phyloP scores from a whole-genome alignment of 2,113 vertebrate species.

The Corydoras maculifer region DNA sequence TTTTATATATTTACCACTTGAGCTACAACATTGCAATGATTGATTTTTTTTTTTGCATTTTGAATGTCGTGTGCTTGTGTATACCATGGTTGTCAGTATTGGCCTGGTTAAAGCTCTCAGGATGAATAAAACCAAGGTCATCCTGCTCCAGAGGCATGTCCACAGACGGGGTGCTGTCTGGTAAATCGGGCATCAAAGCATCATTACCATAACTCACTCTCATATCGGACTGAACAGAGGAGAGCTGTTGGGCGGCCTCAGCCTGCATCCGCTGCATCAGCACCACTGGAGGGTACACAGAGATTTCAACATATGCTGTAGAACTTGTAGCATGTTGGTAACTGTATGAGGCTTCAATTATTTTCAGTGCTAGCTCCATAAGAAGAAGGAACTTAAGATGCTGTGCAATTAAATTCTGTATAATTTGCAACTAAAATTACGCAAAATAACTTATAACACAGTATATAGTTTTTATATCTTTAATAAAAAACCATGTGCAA shows the following conservation, averaged over 20 bases:
- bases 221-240: slow-evolving; percentile 85
- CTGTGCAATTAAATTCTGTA: too few relatives aligned
- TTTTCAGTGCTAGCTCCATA: too few relatives aligned
- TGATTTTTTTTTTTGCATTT: neutral
- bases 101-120: slow-evolving; percentile 87
- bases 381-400: too few relatives aligned
- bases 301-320: neutral
- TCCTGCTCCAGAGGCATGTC: slow-evolving; percentile 78
- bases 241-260: slow-evolving; percentile 86
- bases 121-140: slow-evolving; percentile 85
- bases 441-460: too few relatives aligned
- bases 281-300: slow-evolving; percentile 58
- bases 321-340: too few relatives aligned
- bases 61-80: slow-evolving; percentile 10
- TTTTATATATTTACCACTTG: too few relatives aligned
- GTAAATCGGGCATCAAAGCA: slow-evolving; percentile 88
- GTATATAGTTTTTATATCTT: too few relatives aligned
- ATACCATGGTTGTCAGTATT: slow-evolving; percentile 94
- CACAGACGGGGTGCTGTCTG: slow-evolving; percentile 81
- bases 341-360: too few relatives aligned
- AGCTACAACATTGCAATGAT: too few relatives aligned
- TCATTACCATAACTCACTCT: slow-evolving; percentile 95
- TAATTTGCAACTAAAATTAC: too few relatives aligned
- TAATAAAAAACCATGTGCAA: too few relatives aligned
- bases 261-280: slow-evolving; percentile 85